Evolutionary conservation across 2,797 vertebrate species (phyloP).

Genomic region (Sebastes nivosus): DNA sequence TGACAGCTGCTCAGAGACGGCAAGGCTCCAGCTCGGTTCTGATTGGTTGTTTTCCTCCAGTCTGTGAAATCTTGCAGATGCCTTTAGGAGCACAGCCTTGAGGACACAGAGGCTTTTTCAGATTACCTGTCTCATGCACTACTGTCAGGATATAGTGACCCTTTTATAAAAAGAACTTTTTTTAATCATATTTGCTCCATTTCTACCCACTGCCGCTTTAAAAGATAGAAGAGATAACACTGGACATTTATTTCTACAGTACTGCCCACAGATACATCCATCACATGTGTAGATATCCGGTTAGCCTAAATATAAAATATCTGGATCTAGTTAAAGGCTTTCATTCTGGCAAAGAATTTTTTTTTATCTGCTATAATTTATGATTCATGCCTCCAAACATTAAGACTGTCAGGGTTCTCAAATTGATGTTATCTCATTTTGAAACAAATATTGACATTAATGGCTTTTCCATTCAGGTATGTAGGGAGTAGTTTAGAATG

Average conservation of each 20-base stretch:
- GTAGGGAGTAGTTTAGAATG: neutral
- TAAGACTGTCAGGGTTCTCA: neutral
- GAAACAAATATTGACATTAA: slow-evolving; percentile 7
- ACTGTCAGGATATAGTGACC: too few relatives aligned
- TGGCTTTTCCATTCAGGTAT: slow-evolving; percentile 3
- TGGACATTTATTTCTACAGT: neutral
- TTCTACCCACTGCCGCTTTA: neutral
- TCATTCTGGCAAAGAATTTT: neutral
- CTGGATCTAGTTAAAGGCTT: neutral
- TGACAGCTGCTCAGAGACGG: too few relatives aligned
- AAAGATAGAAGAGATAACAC: neutral
- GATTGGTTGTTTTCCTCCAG: too few relatives aligned
- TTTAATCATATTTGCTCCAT: too few relatives aligned
- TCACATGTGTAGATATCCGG: neutral
- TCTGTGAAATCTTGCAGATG: too few relatives aligned
- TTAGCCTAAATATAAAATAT: neutral
- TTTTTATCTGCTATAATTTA: neutral
- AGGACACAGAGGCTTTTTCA: too few relatives aligned
- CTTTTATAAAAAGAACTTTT: too few relatives aligned
- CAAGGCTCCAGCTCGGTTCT: rapidly evolving
- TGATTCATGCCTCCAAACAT: neutral
- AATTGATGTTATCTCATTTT: neutral
- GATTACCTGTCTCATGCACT: too few relatives aligned
- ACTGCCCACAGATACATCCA: neutral
- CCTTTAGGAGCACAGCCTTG: too few relatives aligned